phyloP scores from a whole-genome alignment of 2,797 vertebrate genomes.

The Bovichtus variegatus region DNA sequence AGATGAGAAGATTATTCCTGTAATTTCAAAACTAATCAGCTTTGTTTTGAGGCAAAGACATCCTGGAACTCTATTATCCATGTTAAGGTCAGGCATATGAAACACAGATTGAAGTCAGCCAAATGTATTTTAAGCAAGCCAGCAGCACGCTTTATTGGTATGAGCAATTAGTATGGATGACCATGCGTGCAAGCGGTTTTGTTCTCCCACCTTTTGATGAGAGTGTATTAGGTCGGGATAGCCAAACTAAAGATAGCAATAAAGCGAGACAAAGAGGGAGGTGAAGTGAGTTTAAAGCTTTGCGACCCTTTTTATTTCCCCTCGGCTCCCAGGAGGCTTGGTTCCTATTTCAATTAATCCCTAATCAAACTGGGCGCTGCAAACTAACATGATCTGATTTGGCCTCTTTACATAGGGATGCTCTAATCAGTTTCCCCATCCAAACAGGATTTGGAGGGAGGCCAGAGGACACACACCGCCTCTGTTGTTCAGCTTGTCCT shows the following conservation, averaged over 20 bases:
- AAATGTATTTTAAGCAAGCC: conserved; percentile 35
- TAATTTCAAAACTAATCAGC: conserved; percentile 16
- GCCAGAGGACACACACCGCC: conserved; percentile 64
- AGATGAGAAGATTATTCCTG: background rate
- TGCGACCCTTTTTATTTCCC: conserved; percentile 64
- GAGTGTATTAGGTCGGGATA: conserved; percentile 33
- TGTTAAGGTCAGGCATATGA: conserved; percentile 21
- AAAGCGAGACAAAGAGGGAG: conserved; percentile 37
- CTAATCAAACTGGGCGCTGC: conserved; percentile 80
- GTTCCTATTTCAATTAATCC: conserved; percentile 81
- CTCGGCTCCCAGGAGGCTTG: conserved; percentile 53
- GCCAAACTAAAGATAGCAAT: conserved; percentile 57
- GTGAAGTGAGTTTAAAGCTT: conserved; percentile 29
- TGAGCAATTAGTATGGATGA: conserved; percentile 65
- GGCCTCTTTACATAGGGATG: conserved; percentile 61
- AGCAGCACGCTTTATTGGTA: conserved; percentile 46
- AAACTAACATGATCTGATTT: conserved; percentile 83
- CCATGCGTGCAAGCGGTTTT: conserved; percentile 47
- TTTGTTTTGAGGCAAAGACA: conserved; percentile 21
- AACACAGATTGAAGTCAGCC: conserved; percentile 24
- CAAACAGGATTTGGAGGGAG: conserved; percentile 73
- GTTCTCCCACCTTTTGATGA: conserved; percentile 66
- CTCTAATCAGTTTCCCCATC: conserved; percentile 73
- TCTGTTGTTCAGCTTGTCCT: conserved; percentile 65
- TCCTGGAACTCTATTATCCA: conserved; percentile 3